Percentiles rank a stretch among this genome's conserved stretches.
Evolutionary conservation across 2,797 vertebrate species (phyloP).

Genomic region (Rhodeus uyekii): DNA sequence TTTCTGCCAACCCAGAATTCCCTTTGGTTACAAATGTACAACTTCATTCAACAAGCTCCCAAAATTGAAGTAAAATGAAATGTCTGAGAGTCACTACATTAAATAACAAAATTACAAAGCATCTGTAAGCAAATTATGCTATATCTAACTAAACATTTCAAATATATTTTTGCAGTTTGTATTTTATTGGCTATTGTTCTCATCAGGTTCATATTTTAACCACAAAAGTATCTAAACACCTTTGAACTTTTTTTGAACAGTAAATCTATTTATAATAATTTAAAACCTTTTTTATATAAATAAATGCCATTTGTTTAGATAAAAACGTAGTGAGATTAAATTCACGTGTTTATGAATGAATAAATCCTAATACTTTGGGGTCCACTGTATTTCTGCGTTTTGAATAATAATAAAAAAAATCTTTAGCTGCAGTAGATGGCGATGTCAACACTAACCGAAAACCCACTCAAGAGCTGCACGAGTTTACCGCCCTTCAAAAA

Average conservation of each 20-base stretch:
- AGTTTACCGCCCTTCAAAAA: constrained; percentile 38
- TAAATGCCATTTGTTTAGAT: not conserved
- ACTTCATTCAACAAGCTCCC: not conserved
- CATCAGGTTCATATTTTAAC: not conserved
- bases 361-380: not conserved
- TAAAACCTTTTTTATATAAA: no score
- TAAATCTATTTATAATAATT: not conserved
- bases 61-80: not conserved
- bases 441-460: not conserved
- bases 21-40: not conserved
- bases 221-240: not conserved
- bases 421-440: not conserved
- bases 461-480: not conserved
- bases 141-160: not conserved
- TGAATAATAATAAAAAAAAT: not conserved
- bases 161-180: not conserved
- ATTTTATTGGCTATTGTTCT: not conserved
- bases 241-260: not conserved
- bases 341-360: not conserved
- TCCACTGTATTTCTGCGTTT: not conserved
- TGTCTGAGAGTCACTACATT: no score
- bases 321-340: not conserved
- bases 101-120: not conserved
- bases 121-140: not conserved
- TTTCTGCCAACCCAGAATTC: not conserved